Evolutionary conservation across 2,113 vertebrate genomes (phyloP), one percentile per base, ranked within the genome.

Genomic region (Rana temporaria): DNA sequence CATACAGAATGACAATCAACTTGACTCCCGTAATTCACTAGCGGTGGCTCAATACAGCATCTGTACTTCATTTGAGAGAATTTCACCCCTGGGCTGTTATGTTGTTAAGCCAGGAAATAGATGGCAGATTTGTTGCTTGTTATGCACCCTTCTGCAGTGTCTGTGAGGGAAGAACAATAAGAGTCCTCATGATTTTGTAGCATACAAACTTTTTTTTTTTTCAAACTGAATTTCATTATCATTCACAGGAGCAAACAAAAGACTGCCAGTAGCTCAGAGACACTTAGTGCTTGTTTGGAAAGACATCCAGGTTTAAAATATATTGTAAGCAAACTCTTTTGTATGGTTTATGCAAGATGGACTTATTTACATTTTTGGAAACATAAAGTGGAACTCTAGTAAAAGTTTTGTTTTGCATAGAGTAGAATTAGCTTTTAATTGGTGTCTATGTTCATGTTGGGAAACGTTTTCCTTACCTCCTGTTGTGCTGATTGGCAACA

Each of bases 71-170:
- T 81, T 81, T 81, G 79, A 55, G 79, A 72, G 69, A 81, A 81
- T 81, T 73, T 81, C 79, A 81, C 79, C 79, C 79, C 69, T 81
- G 79, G 79, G 79, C 79, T 81, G 48, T 81, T 72, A 53, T 79
- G 68, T 72, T 81, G 79, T 74, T 81, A 74, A 73, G 79, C 79
- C n/a, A 70, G 79, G 26, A 81, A 72, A 73, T 74, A 73, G 69
- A 81, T 81, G 69, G 69, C 60, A 81, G 69, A 64, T 73, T 73
- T 73, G 68, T 73, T 63, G 60, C 69, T 73, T 81, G 79, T 81
- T 74, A 73, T 73, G 60, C 69, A 81, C 79, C 59, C 69, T 52
- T 81, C 32, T 81, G 59, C 79, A 73, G 69, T 38, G 52, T 81
- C 24, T 55, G 79, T 24, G 34, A 81, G 69, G 38, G 30, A 52